phyloP scores from a whole-genome alignment of 2,113 vertebrate genomes.

The Charina bottae region DNA sequence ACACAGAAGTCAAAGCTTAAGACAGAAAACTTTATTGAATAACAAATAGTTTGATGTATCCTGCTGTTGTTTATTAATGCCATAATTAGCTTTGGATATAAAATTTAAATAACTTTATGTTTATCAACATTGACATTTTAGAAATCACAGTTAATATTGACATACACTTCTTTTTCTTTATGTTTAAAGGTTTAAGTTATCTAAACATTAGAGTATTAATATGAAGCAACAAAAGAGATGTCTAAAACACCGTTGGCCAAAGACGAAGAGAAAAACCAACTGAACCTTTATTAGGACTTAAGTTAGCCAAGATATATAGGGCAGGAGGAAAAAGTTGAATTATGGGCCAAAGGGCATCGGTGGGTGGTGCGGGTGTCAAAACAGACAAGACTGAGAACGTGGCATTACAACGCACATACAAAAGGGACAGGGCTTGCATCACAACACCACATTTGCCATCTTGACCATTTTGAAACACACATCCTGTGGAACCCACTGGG shows the following conservation, averaged over 20 bases:
- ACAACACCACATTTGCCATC: background rate
- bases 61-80: background rate
- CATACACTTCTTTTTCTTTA: background rate
- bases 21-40: background rate
- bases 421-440: background rate
- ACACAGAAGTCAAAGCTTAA: background rate
- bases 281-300: background rate
- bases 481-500: background rate
- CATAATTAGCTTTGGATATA: background rate
- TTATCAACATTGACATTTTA: background rate
- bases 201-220: background rate
- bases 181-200: background rate
- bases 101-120: background rate
- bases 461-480: background rate
- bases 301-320: background rate
- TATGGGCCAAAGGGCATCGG: background rate
- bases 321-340: background rate
- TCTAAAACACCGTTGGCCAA: background rate
- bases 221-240: background rate
- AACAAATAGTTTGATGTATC: background rate
- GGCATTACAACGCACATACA: background rate
- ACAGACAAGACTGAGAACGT: background rate
- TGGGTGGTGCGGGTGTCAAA: background rate
- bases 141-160: background rate
- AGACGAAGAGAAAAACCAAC: background rate